Evolutionary conservation across 2,113 vertebrate species (phyloP), one percentile per base, ranked within the genome.

Genomic region (Clarias batrachus): DNA sequence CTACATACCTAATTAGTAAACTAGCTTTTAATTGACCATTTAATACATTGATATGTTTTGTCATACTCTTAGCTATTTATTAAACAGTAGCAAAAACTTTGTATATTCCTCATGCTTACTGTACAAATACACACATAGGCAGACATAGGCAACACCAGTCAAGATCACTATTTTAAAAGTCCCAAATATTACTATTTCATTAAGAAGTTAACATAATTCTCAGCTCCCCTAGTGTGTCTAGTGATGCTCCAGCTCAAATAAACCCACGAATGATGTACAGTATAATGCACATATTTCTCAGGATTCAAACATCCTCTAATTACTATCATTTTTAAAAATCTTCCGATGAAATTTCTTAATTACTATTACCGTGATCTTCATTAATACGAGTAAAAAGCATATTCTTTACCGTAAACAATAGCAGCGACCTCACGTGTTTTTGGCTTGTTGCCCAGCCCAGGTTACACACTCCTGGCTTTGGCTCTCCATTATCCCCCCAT

Each of bases 391-490:
- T 30, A 27, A 56, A 78, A 76, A 52, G 21, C 33, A 41, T 48
- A 21, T 73, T 70, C 13, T 70, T 73, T 73, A 73, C 70, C 70
- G 33, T 73, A 73, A 73, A 73, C 70, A 73, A 37, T 48, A 73
- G 33, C 70, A 73, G 68, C 30, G 19, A 37, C 30, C 30, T 19
- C 19, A 3, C 33, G 80, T 90, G 88, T 84, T 87, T 89, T 83
- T 84, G 48, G 1, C 0, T 92, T 92, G 87, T 63, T 90, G 87
- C 81, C 87, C 0, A 0, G 27, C 81, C 87, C 86, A 56, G 76
- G 56, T 89, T 81, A 60, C 68, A 59, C 37, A 71, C 89, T 89
- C 87, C 89, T 91, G 87, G 86, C 89, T 74, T 27, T 62, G 56
- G 60, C 66, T 68, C 84, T 84, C 76, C 25, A 73, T 54, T 71